Evolutionary conservation across 2,888 invertebrate species (phyloP).

Genomic region (Uropetala carovei): DNA sequence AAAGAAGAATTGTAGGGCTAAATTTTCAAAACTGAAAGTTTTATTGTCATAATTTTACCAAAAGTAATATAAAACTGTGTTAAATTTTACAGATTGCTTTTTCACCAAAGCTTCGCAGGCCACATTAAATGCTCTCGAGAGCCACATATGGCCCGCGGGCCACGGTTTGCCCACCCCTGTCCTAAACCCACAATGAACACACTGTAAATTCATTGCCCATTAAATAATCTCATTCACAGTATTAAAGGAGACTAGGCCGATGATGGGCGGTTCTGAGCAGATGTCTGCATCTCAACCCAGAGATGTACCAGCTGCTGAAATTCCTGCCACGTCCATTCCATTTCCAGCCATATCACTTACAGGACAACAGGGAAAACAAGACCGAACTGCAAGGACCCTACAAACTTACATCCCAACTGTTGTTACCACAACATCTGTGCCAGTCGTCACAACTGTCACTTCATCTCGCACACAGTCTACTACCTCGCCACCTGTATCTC

Average conservation of each 20-base stretch:
- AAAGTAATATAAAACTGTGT: too few relatives aligned
- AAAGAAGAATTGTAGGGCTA: too few relatives aligned
- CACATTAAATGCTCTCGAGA: too few relatives aligned
- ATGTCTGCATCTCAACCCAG: neutral
- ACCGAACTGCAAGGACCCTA: constrained; percentile 11
- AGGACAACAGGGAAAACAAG: constrained; percentile 41
- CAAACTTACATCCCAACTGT: constrained; percentile 12
- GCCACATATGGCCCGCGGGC: too few relatives aligned
- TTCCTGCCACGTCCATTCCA: constrained; percentile 30
- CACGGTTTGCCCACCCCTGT: too few relatives aligned
- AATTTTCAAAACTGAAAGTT: too few relatives aligned
- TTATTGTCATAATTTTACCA: too few relatives aligned
- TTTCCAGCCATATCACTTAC: constrained; percentile 12
- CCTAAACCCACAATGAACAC: too few relatives aligned
- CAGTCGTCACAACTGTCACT: neutral
- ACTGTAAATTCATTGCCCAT: too few relatives aligned
- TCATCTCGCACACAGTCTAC: neutral
- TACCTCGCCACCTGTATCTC: constrained; percentile 14
- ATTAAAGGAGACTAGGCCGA: neutral
- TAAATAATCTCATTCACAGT: neutral
- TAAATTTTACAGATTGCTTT: too few relatives aligned
- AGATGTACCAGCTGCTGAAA: neutral
- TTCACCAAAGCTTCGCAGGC: too few relatives aligned
- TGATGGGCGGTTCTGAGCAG: neutral
- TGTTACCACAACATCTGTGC: constrained; percentile 36